phyloP scores from a whole-genome alignment of 2,888 invertebrate species.

The Rotaria macrura region DNA sequence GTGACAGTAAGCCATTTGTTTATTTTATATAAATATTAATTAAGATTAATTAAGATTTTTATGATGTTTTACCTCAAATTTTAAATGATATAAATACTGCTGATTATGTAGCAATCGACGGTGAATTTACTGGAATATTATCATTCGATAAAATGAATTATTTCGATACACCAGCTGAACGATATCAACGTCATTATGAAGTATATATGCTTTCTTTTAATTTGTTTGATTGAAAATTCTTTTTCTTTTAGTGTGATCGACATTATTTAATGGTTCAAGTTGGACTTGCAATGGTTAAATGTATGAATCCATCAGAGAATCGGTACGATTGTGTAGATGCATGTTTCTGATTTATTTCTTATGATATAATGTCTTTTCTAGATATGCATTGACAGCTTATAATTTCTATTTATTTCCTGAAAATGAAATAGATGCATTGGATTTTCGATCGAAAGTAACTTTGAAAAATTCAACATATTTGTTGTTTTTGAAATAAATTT shows the following conservation, averaged over 20 bases:
- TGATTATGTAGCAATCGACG: constrained; percentile 23
- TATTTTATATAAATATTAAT: background rate
- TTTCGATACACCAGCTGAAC: constrained; percentile 58
- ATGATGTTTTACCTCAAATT: constrained; percentile 1
- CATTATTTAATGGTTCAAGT: constrained; percentile 52
- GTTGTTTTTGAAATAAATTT: too few relatives aligned
- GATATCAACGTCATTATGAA: constrained; percentile 48
- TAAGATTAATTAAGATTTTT: constrained; percentile 16
- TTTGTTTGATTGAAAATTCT: background rate
- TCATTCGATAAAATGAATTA: constrained; percentile 35
- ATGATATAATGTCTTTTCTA: constrained; percentile 35
- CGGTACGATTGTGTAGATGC: background rate
- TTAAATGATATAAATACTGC: constrained; percentile 11
- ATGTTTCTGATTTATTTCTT: constrained; percentile 33
- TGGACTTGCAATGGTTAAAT: constrained; percentile 52
- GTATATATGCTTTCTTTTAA: constrained; percentile 36
- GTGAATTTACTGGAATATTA: constrained; percentile 27
- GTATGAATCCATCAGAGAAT: constrained; percentile 40
- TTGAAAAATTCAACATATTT: too few relatives aligned
- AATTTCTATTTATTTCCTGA: constrained; percentile 46
- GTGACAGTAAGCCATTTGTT: background rate
- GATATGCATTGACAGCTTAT: constrained; percentile 42
- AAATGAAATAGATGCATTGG: background rate
- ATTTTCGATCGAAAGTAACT: background rate
- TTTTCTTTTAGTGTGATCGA: constrained; percentile 41